These are phyloP conservation scores for Leptinotarsa texana DNA, from an alignment of 1,140 invertebrate species.

Conservation along the genomic window DNA sequence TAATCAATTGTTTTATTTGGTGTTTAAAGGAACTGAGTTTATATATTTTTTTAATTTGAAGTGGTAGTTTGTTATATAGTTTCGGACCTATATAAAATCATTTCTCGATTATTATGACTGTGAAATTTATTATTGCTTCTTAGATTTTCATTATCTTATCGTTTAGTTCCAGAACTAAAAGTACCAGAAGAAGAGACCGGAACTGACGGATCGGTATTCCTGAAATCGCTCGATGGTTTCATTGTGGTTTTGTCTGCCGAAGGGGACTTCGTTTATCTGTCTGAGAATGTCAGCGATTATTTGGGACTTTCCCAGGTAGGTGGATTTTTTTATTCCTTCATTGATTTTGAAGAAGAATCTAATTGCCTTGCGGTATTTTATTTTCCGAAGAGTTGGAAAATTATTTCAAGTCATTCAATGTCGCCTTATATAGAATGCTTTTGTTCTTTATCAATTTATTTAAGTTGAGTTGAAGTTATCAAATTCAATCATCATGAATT, in stretches of 20 bases:
- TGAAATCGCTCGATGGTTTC: slow-evolving; percentile 87
- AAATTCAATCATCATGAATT: no score
- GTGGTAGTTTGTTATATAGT: no score
- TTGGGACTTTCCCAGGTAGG: slow-evolving; percentile 86
- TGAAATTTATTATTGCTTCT: not conserved
- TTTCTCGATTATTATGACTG: not conserved
- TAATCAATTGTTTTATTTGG: no score
- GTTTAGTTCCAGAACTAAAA: slow-evolving; percentile 52
- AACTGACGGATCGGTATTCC: slow-evolving; percentile 63
- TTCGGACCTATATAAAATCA: no score
- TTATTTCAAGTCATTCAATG: not conserved
- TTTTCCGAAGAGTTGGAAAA: no score
- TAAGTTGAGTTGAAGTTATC: not conserved
- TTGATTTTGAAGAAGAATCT: no score
- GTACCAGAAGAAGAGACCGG: slow-evolving; percentile 25
- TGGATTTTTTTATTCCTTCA: not conserved
- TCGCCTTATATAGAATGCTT: not conserved
- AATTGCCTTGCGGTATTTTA: no score
- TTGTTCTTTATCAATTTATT: not conserved
- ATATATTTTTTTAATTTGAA: no score
- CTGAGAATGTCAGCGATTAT: slow-evolving; percentile 87
- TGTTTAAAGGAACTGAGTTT: no score
- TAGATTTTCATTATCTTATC: not conserved
- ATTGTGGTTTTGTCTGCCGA: slow-evolving; percentile 81
- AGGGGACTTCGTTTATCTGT: slow-evolving; percentile 89